Base-by-base conservation (phyloP, 1,140 invertebrate genomes). In the Palaemon carinicauda region DNA sequence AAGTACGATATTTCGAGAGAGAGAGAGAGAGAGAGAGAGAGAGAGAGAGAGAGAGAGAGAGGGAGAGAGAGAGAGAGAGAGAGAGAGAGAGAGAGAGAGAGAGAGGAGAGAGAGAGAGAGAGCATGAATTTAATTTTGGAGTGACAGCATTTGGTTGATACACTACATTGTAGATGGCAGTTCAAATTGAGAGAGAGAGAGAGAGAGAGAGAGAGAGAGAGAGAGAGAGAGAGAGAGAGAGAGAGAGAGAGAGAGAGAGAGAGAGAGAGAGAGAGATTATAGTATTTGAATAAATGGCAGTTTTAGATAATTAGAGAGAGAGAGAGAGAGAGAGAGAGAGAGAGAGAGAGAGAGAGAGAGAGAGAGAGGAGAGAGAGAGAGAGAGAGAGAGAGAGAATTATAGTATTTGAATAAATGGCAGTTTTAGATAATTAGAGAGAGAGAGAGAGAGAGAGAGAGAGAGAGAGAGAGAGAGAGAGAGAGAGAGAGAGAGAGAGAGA, bases 31-130 rank as follows among this genome's bases (percentile, higher is more conserved):
- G n/a, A n/a, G n/a, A n/a, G n/a, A n/a, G n/a, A n/a, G n/a, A n/a
- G n/a, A n/a, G n/a, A n/a, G n/a, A n/a, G n/a, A n/a, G n/a, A n/a
- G n/a, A n/a, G n/a, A n/a, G n/a, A n/a, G n/a, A n/a, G n/a, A n/a
- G n/a, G n/a, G n/a, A n/a, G n/a, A n/a, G n/a, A n/a, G n/a, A n/a
- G n/a, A n/a, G n/a, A 1, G 12, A 78, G 31, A 14, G 73, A 87
- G 79, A 89, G 89, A 88, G 71, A 24, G 54, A 74, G 54, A 14
- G 60, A 77, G 5, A 71, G 80, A 10, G 69, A 17, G 77, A 69
- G 56, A 69, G 15, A 53, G 19, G 33, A 24, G 7, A 24, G 17
- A 15, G 7, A 52, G 27, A 27, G n/a, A 4, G 10, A 31, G n/a
- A n/a, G n/a, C n/a, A n/a, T n/a, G n/a, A n/a, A n/a, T n/a, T n/a